These are phyloP conservation scores for Whitmania pigra DNA, from an alignment of 1,140 invertebrate genomes.

Conservation along the genomic window DNA sequence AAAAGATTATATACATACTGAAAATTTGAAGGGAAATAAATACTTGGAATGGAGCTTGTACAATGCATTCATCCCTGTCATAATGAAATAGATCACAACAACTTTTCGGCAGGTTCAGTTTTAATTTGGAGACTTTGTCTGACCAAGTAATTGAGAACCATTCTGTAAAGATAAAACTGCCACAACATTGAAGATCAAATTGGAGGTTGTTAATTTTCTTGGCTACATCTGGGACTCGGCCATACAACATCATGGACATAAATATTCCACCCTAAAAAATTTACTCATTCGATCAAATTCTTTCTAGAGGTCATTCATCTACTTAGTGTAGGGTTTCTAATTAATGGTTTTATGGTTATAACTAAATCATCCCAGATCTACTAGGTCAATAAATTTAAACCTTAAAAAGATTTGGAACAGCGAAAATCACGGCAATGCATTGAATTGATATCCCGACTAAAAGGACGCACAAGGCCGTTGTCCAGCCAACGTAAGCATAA, in stretches of 20 bases:
- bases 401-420: not conserved
- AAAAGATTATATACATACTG: not conserved
- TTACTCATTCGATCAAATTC: too few species aligned
- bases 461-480: not conserved
- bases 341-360: too few species aligned
- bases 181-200: slow-evolving; percentile 13
- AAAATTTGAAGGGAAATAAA: not conserved
- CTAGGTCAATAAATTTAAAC: not conserved
- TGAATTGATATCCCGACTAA: not conserved
- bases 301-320: too few species aligned
- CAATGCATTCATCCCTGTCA: not conserved
- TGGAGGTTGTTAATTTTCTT: slow-evolving; percentile 15
- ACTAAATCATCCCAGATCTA: too few species aligned
- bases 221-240: not conserved
- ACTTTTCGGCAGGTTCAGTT: not conserved
- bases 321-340: too few species aligned
- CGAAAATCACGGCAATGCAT: not conserved
- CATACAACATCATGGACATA: slow-evolving; percentile 2
- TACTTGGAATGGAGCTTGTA: not conserved
- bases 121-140: not conserved
- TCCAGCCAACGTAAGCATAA: slow-evolving; percentile 10
- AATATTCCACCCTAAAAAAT: not conserved
- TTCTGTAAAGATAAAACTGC: slow-evolving; percentile 12
- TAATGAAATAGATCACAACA: slow-evolving; percentile 9
- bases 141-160: slow-evolving; percentile 14